phyloP scores from a whole-genome alignment of 2,113 vertebrate genomes.

The Mesembrinibis cayennensis region DNA sequence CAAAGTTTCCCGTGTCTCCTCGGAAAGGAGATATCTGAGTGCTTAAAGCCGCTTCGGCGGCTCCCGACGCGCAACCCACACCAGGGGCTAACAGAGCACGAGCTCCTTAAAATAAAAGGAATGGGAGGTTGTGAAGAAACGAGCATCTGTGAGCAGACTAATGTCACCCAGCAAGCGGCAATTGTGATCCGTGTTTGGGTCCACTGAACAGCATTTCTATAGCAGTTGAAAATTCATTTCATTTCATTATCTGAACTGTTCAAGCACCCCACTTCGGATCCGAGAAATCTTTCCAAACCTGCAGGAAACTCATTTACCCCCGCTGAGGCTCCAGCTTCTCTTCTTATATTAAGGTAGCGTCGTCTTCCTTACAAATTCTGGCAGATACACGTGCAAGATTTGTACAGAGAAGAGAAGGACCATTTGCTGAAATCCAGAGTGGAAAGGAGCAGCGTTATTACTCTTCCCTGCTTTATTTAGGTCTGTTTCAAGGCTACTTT shows the following conservation, averaged over 20 bases:
- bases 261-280: constrained; percentile 50
- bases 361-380: neutral
- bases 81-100: neutral
- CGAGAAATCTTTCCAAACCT: constrained; percentile 57
- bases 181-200: neutral
- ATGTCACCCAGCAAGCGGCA: constrained; percentile 11
- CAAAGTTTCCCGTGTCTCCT: neutral
- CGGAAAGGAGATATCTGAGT: fast-evolving
- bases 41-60: neutral
- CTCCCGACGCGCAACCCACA: neutral
- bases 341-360: neutral
- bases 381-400: neutral
- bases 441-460: neutral
- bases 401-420: neutral
- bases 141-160: constrained; percentile 10
- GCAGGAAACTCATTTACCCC: constrained; percentile 69
- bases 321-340: constrained; percentile 54
- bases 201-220: constrained; percentile 18
- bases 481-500: constrained; percentile 21
- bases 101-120: neutral
- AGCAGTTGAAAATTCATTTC: constrained; percentile 61
- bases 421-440: neutral
- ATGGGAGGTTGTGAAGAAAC: neutral
- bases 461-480: constrained; percentile 3
- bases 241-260: constrained; percentile 66